These are phyloP conservation scores for Sycophila texana DNA, from an alignment of 2,888 invertebrate genomes.

Conservation along the genomic window DNA sequence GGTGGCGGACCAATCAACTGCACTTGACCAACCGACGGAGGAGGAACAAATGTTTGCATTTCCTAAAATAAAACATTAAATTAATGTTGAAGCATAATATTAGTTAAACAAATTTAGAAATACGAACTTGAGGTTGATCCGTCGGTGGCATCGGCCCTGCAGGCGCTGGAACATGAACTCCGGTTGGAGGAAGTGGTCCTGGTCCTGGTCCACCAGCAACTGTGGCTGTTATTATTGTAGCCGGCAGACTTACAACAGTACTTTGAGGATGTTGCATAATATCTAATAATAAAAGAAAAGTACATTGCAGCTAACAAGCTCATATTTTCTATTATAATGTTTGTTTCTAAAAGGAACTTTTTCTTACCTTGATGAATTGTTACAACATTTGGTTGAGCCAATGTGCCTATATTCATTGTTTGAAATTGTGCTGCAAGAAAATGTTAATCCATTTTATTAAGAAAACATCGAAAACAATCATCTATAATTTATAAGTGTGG, in stretches of 20 bases:
- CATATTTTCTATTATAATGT: not conserved
- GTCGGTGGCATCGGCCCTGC: slow-evolving; percentile 72
- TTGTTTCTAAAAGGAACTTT: not conserved
- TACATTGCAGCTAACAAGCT: slow-evolving; percentile 14
- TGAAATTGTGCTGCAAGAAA: slow-evolving; percentile 72
- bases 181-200: slow-evolving; percentile 72
- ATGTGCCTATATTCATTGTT: slow-evolving; percentile 73
- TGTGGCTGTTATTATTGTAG: slow-evolving; percentile 73
- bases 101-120: not conserved
- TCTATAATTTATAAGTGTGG: not conserved
- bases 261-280: slow-evolving; percentile 74
- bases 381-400: slow-evolving; percentile 74
- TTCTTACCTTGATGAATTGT: slow-evolving; percentile 73
- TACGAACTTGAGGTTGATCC: slow-evolving; percentile 70
- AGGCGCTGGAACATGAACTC: slow-evolving; percentile 73
- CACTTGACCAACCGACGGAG: slow-evolving; percentile 71
- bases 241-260: slow-evolving; percentile 71
- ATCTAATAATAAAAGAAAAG: slow-evolving; percentile 62
- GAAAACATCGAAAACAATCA: not conserved
- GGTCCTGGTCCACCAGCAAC: slow-evolving; percentile 71
- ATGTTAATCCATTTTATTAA: not conserved
- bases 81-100: not conserved
- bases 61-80: slow-evolving; percentile 62
- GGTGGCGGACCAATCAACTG: slow-evolving; percentile 74
- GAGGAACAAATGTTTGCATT: slow-evolving; percentile 72